These are phyloP conservation scores for Octodon degus DNA, from an alignment of 2,113 vertebrate species.

Conservation along the genomic window DNA sequence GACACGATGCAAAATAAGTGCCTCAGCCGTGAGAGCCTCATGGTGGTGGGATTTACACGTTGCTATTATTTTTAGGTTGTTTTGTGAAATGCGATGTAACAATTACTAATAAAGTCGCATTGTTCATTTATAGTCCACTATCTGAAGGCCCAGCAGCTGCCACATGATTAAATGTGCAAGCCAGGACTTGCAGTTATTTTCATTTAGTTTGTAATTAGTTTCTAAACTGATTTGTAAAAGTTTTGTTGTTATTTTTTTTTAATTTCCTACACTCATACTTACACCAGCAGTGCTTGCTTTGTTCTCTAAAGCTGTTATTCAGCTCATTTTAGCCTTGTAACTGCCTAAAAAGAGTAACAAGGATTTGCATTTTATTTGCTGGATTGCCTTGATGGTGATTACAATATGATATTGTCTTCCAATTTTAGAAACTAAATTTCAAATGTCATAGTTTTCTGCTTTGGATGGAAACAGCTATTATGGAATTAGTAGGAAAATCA, in stretches of 20 bases:
- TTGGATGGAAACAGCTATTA: not conserved
- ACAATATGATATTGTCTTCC: not conserved
- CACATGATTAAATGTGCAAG: slow-evolving; percentile 53
- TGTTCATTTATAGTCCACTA: slow-evolving; percentile 65
- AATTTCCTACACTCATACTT: not conserved
- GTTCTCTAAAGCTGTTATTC: not conserved
- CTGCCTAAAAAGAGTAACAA: not conserved
- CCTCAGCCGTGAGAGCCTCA: not conserved
- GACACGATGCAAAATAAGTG: slow-evolving; percentile 64
- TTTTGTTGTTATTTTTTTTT: not conserved
- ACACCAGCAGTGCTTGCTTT: not conserved
- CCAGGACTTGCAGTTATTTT: slow-evolving; percentile 48
- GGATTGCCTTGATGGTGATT: not conserved
- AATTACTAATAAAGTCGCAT: slow-evolving; percentile 68
- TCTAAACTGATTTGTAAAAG: slow-evolving; percentile 21
- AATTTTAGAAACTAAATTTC: slow-evolving; percentile 6
- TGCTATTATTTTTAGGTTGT: slow-evolving; percentile 72
- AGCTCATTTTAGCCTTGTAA: not conserved
- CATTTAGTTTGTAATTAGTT: slow-evolving; percentile 46
- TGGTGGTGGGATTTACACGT: slow-evolving; percentile 35
- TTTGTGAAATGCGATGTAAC: slow-evolving; percentile 48
- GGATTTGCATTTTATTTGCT: not conserved
- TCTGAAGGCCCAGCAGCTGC: slow-evolving; percentile 33
- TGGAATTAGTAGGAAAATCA: slow-evolving; percentile 17
- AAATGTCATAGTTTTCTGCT: not conserved